Evolutionary conservation across 2,888 invertebrate species (phyloP).

Genomic region (Drosophila affinis): DNA sequence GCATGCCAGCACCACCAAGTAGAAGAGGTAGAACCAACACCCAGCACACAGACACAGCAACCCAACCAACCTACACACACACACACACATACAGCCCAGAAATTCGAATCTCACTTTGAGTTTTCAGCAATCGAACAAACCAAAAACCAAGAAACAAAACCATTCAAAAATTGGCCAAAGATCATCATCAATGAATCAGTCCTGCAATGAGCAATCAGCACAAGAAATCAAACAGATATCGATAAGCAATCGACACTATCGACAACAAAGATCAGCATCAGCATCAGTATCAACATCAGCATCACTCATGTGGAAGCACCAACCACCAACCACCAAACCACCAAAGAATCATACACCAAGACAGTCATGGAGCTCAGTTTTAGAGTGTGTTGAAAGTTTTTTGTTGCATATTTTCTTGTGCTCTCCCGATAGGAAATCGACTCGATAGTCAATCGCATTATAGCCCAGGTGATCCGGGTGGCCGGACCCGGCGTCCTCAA

Average conservation of each 20-base stretch:
- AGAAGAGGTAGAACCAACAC: not conserved
- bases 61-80: not conserved
- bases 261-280: constrained; percentile 35
- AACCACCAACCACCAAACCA: constrained; percentile 26
- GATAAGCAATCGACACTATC: constrained; percentile 14
- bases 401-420: constrained; percentile 44
- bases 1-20: constrained; percentile 34
- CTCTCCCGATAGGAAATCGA: constrained; percentile 82
- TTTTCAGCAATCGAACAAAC: constrained; percentile 25
- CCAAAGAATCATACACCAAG: constrained; percentile 24
- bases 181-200: constrained; percentile 24
- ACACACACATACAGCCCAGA: constrained; percentile 9
- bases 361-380: constrained; percentile 21
- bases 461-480: constrained; percentile 87
- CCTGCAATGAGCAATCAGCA: constrained; percentile 6
- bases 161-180: constrained; percentile 36
- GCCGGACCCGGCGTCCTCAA: constrained; percentile 88
- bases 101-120: constrained; percentile 18
- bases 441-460: constrained; percentile 83
- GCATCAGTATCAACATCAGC: constrained; percentile 25
- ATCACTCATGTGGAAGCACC: constrained; percentile 38
- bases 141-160: no score
- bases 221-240: constrained; percentile 3
- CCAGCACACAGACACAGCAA: not conserved
- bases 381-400: constrained; percentile 1